Conservation (phyloP, 2,797 vertebrate species). For the Momotus momota region DNA sequence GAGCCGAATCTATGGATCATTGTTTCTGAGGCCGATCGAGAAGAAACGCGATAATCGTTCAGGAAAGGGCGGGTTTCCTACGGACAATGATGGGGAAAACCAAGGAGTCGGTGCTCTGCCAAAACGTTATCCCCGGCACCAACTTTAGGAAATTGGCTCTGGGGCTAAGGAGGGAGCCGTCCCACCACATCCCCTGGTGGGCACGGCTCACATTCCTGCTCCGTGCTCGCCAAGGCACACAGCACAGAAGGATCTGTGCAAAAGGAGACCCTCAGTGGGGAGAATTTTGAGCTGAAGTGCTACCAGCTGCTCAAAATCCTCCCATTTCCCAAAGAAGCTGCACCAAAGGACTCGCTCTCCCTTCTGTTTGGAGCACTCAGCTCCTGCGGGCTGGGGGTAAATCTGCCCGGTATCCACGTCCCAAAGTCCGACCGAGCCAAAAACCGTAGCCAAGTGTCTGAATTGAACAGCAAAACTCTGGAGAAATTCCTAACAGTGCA, state of each 20-base stretch:
- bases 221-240: not conserved
- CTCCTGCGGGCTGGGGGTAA: not conserved
- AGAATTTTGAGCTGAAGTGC: not conserved
- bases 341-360: not conserved
- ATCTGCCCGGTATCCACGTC: not conserved
- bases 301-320: not conserved
- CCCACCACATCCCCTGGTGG: not conserved
- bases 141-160: not conserved
- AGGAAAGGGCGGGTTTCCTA: constrained; percentile 40
- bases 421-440: not conserved
- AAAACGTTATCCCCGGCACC: not conserved
- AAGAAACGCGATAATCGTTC: not conserved
- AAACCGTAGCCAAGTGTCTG: not conserved
- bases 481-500: not conserved
- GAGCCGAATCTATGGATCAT: constrained; percentile 13
- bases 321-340: not conserved
- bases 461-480: not conserved
- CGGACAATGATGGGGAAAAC: constrained; percentile 44
- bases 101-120: not conserved
- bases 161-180: not conserved
- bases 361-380: not conserved
- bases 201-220: not conserved
- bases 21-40: not conserved
- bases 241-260: not conserved
- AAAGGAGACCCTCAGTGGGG: not conserved